Evolutionary conservation across 2,888 invertebrate species (phyloP).

Genomic region (Globia sparganii): DNA sequence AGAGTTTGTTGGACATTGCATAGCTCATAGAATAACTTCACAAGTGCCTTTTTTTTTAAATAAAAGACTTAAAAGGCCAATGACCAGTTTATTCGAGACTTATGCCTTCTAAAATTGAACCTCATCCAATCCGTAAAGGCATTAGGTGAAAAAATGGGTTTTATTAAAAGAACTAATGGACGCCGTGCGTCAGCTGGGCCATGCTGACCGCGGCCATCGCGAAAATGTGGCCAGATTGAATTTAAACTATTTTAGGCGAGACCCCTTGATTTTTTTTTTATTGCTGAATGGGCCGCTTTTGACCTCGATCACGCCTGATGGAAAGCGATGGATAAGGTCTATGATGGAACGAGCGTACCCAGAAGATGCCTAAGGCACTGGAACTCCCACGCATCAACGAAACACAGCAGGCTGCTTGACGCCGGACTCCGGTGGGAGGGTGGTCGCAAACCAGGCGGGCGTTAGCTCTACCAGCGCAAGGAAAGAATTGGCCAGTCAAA

Average conservation of each 20-base stretch:
- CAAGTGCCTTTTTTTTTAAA: neutral
- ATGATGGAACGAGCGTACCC: too few relatives aligned
- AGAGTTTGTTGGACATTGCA: neutral
- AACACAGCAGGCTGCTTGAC: too few relatives aligned
- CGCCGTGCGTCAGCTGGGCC: slow-evolving; percentile 39
- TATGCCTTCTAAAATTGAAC: slow-evolving; percentile 34
- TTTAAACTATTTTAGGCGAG: slow-evolving; percentile 12
- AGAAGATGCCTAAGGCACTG: too few relatives aligned
- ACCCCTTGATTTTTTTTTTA: too few relatives aligned
- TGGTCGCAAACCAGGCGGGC: too few relatives aligned
- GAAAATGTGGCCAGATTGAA: slow-evolving; percentile 29
- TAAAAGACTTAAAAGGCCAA: neutral
- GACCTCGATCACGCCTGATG: too few relatives aligned
- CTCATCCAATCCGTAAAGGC: slow-evolving; percentile 16
- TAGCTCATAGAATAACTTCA: neutral
- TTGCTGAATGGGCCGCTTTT: too few relatives aligned
- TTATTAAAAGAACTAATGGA: slow-evolving; percentile 43
- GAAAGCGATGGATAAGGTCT: too few relatives aligned
- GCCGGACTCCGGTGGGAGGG: too few relatives aligned
- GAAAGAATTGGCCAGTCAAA: too few relatives aligned
- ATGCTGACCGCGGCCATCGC: slow-evolving; percentile 29
- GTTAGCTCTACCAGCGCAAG: too few relatives aligned
- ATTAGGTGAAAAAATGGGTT: slow-evolving; percentile 32
- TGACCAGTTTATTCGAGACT: neutral
- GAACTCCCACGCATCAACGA: too few relatives aligned